Base-by-base conservation (phyloP, 2,797 vertebrate species). In the Takifugu rubripes region DNA sequence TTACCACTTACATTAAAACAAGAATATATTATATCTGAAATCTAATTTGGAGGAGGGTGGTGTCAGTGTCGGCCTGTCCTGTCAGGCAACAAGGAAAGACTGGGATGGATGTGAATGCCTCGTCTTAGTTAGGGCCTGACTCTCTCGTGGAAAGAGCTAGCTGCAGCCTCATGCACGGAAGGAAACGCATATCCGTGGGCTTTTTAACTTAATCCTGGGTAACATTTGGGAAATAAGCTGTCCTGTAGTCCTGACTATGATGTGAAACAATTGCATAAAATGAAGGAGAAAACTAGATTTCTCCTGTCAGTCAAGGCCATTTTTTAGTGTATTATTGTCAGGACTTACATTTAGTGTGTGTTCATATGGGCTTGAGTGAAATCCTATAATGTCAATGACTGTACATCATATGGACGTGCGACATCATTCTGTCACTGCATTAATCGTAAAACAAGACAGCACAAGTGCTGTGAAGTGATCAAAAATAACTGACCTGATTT, bases 21-120 rank as follows among this genome's bases (percentile, higher is more conserved):
- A 61, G 80, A 85, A 85, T 83, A 77, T 79, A 82, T 84, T 78
- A 80, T 68, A 75, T 70, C 75, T 70, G 72, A 83, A 78, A 86
- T 85, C 83, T 70, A 87, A 81, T 88, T 79, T 78, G 68, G 70
- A 60, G 59, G 76, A 81, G 12, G 60, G 57, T 45, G 6, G 59
- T 66, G 82, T 86, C 83, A 83, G 83, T 83, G 64, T 70, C 84
- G 80, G 59, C 55, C 64, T 79, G 77, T 84, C 79, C 77, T 79
- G 67, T 72, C 26, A 52, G 54, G 69, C 64, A 52, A 78, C 73
- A 53, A 66, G 66, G 72, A 58, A 59, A 68, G 75, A 82, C 80
- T 64, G 52, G 74, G 69, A 84, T 68, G 62, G 77, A 83, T 81
- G 74, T 61, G 29, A 73, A 69, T 52, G 68, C 68, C 66, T 63